phyloP scores from a whole-genome alignment of 2,888 invertebrate genomes.

The Callyntrura guangdongensis region DNA sequence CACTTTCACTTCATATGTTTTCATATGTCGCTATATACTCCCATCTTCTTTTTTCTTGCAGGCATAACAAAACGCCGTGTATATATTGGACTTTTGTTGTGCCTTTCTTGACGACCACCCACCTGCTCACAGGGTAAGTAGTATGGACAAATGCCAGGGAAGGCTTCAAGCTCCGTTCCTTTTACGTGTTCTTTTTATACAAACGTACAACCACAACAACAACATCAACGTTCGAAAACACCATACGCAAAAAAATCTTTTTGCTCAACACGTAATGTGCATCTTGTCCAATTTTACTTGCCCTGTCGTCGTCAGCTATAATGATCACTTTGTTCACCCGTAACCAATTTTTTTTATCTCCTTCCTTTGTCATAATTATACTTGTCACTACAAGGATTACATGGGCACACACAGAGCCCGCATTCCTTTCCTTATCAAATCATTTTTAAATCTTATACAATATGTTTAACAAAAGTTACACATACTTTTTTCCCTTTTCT shows the following conservation, averaged over 20 bases:
- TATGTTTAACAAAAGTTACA: neutral
- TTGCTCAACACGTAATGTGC: neutral
- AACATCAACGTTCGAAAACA: neutral
- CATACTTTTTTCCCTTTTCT: neutral
- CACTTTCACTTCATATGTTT: constrained; percentile 10
- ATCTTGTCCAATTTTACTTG: neutral
- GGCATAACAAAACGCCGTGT: neutral
- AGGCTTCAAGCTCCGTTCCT: too few species aligned
- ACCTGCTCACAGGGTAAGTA: too few species aligned
- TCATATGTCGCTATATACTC: neutral
- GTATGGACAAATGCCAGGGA: too few species aligned
- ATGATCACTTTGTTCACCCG: neutral
- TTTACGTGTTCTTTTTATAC: too few species aligned
- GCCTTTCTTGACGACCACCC: neutral
- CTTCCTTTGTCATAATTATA: neutral
- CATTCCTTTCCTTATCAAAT: neutral
- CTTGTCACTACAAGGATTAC: neutral
- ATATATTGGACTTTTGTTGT: neutral
- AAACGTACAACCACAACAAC: too few species aligned
- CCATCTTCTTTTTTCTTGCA: neutral
- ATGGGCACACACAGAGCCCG: too few species aligned
- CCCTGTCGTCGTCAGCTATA: too few species aligned
- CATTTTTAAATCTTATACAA: neutral
- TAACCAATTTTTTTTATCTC: neutral
- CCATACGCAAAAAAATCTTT: neutral